These are phyloP conservation scores for Tetramorium simillimum DNA, from an alignment of 1,140 invertebrate genomes.

Conservation along the genomic window DNA sequence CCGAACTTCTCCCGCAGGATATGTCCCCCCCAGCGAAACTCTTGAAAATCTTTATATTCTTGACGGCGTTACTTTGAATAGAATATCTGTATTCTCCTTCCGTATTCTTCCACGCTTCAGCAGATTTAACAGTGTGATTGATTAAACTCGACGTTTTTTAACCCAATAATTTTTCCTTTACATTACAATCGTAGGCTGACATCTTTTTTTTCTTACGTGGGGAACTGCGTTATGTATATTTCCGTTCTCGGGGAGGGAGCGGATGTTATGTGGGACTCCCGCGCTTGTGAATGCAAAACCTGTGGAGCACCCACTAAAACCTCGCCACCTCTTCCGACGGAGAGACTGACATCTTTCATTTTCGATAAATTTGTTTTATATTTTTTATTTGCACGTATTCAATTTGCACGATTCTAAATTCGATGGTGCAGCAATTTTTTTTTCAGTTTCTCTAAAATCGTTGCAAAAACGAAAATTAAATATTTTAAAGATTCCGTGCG, in stretches of 20 bases:
- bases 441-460: not conserved
- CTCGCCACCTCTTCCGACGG: no score
- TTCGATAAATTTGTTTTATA: no score
- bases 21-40: not conserved
- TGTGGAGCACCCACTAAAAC: no score
- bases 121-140: not conserved
- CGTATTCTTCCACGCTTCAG: not conserved
- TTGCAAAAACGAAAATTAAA: not conserved
- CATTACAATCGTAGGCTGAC: no score
- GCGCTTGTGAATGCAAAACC: no score
- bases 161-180: not conserved
- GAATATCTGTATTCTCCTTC: not conserved
- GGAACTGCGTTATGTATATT: no score
- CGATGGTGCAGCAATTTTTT: not conserved
- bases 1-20: not conserved
- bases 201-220: no score
- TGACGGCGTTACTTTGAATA: not conserved
- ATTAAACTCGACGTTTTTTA: not conserved
- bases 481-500: not conserved
- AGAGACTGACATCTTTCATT: no score
- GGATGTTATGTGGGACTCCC: no score
- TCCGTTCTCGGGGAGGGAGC: no score
- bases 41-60: constrained; percentile 6
- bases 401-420: not conserved
- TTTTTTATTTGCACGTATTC: not conserved